These are phyloP conservation scores for Drosophila melanica DNA, from an alignment of 1,140 invertebrate genomes.

Conservation along the genomic window DNA sequence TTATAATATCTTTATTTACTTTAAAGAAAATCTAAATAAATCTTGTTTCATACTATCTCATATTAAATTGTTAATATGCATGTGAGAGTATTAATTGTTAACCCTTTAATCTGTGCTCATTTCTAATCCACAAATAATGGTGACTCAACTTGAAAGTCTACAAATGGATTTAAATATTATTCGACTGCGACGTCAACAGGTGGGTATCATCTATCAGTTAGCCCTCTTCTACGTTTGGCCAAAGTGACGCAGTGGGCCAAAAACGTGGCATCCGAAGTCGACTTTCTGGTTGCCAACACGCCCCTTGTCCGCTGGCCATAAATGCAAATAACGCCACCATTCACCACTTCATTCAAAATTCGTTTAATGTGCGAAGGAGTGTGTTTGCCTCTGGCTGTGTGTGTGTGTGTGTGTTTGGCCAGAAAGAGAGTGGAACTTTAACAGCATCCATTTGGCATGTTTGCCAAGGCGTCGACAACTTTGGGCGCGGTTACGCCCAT, in stretches of 20 bases:
- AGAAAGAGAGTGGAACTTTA: constrained; percentile 24
- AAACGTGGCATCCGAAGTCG: constrained; percentile 27
- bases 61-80: too few species aligned
- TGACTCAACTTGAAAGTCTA: constrained; percentile 52
- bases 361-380: constrained; percentile 25
- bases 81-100: constrained; percentile 15
- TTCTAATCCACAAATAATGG: constrained; percentile 23
- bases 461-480: constrained; percentile 49
- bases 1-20: too few species aligned
- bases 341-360: constrained; percentile 69
- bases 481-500: constrained; percentile 8
- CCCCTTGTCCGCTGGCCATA: constrained; percentile 51
- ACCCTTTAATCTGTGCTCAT: neutral
- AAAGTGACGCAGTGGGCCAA: constrained; percentile 28
- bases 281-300: constrained; percentile 32
- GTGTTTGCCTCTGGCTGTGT: constrained; percentile 2
- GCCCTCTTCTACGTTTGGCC: neutral
- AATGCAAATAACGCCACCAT: constrained; percentile 62
- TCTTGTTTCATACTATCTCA: too few species aligned
- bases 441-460: constrained; percentile 51
- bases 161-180: constrained; percentile 42
- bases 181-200: constrained; percentile 50
- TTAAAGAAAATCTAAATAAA: too few species aligned
- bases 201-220: constrained; percentile 65
- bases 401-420: neutral